Base-by-base conservation (phyloP, 2,797 vertebrate genomes). In the Epinephelus coioides region DNA sequence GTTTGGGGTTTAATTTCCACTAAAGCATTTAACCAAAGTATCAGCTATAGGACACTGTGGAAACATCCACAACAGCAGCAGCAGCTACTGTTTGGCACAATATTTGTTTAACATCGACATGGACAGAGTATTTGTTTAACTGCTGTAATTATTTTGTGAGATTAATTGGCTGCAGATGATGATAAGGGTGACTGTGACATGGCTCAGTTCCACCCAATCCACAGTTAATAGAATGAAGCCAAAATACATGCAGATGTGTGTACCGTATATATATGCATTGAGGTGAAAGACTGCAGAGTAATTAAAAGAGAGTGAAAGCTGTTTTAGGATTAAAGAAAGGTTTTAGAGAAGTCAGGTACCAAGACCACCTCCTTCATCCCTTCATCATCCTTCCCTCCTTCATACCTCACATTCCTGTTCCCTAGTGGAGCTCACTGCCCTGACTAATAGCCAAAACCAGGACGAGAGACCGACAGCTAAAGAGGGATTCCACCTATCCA, bases 381-480 rank as follows among this genome's bases (percentile, higher is more conserved):
- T 63, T 38, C 50, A 53, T 67, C 78, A 23, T 59, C 57, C 75
- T 75, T 34, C 53, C 54, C 54, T 80, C 34, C 9, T 23, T 65
- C 78, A 65, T 72, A 51, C 11, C 27, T 69, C 50, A 80, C 77
- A 83, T 87, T 87, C 86, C 79, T 75, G 67, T 65, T 73, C 75
- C 65, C 77, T 49, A 65, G 9, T 30, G 46, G 67, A 84, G 66
- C 71, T 72, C 56, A 12, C 6, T 69, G 56, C 40, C 56, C 76
- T 55, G 81, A 83, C 61, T 49, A 76, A 34, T 18, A 50, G 66
- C 64, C 73, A 15, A 14, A 6, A 75, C 5, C 43, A 19, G 67
- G 50, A 55, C 14, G 5, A 30, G 10, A 34, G 12, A 2, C 49
- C 8, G 18, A 60, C 44, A 82, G 30, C 25, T 54, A 34, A 23